Percentiles rank a stretch among this genome's conserved stretches.
These are phyloP conservation scores for Pelosia muscerda DNA, from an alignment of 2,888 invertebrate species.

Conservation along the genomic window DNA sequence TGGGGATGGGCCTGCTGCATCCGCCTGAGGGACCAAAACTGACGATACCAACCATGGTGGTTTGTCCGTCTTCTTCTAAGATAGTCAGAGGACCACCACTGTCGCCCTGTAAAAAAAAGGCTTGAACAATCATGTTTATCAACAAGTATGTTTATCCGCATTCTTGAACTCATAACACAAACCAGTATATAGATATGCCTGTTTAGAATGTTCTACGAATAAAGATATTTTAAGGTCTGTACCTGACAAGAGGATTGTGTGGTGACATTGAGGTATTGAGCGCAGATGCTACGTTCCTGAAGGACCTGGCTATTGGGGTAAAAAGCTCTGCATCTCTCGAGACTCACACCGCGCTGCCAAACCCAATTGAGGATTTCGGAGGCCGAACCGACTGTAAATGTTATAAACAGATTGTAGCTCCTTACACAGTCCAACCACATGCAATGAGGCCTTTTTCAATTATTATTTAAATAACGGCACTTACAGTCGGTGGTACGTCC, in stretches of 20 bases:
- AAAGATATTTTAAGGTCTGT: conserved; percentile 3
- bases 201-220: background rate
- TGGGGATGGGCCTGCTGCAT: conserved; percentile 72
- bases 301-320: conserved; percentile 63
- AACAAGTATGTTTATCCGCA: too few relatives aligned
- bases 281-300: conserved; percentile 68
- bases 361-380: conserved; percentile 81
- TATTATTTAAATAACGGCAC: background rate
- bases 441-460: too few relatives aligned
- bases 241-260: conserved; percentile 80
- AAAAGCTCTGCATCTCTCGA: conserved; percentile 67
- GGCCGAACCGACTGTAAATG: conserved; percentile 64
- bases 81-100: conserved; percentile 73
- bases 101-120: conserved; percentile 65
- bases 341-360: conserved; percentile 73
- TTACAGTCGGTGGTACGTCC: conserved; percentile 64
- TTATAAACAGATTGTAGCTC: background rate
- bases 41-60: conserved; percentile 74
- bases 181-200: too few relatives aligned
- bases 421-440: too few relatives aligned
- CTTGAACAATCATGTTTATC: too few relatives aligned
- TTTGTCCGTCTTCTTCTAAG: conserved; percentile 64
- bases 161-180: too few relatives aligned
- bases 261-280: conserved; percentile 68
- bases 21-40: conserved; percentile 73